Evolutionary conservation across 1,140 invertebrate genomes (phyloP).

Genomic region (Drosophila bipectinata): DNA sequence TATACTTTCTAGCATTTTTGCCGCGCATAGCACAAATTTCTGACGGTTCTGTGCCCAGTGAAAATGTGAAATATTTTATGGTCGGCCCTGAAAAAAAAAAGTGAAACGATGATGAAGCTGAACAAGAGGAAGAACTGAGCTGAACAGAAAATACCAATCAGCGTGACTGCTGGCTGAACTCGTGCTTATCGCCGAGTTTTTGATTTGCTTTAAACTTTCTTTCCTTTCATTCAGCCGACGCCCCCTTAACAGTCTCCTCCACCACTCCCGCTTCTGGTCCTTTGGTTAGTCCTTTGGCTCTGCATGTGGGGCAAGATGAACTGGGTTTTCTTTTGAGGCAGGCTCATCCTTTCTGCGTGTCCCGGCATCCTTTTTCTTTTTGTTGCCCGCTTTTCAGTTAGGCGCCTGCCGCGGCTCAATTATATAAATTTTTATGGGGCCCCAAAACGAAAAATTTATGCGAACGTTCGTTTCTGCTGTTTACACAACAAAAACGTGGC

Average conservation of each 20-base stretch:
- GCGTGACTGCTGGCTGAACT: slow-evolving; percentile 74
- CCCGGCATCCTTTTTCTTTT: slow-evolving; percentile 48
- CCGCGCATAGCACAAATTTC: slow-evolving; percentile 66
- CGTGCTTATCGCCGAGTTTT: slow-evolving; percentile 80
- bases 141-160: slow-evolving; percentile 73
- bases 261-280: background rate
- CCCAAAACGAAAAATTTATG: slow-evolving; percentile 68
- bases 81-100: slow-evolving; percentile 41
- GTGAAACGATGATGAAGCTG: slow-evolving; percentile 6
- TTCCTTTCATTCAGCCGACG: slow-evolving; percentile 41
- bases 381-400: slow-evolving; percentile 44
- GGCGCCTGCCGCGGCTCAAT: slow-evolving; percentile 67
- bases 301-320: slow-evolving; percentile 29
- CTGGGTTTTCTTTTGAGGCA: slow-evolving; percentile 64
- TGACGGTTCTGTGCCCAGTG: slow-evolving; percentile 52
- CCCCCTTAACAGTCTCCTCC: background rate
- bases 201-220: slow-evolving; percentile 82
- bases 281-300: background rate
- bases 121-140: slow-evolving; percentile 4
- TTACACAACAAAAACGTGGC: slow-evolving; percentile 53
- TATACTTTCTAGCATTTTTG: slow-evolving; percentile 66
- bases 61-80: slow-evolving; percentile 80
- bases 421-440: slow-evolving; percentile 76
- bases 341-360: slow-evolving; percentile 54
- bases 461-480: slow-evolving; percentile 68